Evolutionary conservation across 2,797 vertebrate genomes (phyloP), one percentile per base, ranked within the genome.

Genomic region (Crocidura indochinensis): DNA sequence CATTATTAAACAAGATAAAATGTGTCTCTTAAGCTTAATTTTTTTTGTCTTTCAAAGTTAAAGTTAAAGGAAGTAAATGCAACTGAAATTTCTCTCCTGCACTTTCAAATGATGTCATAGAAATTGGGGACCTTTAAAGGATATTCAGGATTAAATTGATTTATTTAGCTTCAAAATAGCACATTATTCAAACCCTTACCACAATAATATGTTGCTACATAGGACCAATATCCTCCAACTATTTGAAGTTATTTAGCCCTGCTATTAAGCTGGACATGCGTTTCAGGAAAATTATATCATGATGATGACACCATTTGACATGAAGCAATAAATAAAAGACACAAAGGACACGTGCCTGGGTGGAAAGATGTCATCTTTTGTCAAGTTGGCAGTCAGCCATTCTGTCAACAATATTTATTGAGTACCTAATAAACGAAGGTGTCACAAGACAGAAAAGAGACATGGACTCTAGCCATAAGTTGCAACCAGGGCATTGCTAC

Each of bases 331-430:
- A 93, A 90, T 87, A 93, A 91, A 91, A 69, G 73, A 73, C 80
- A 15, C 0, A 2, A 91, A 93, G 87, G 91, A 91, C 87, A 90
- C 62, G 93, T 91, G 90, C 78, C 83, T 96, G 93, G 90, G 76
- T 90, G 90, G 80, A 93, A 85, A 91, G 80, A 93, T 92, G 92
- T 91, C 93, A 83, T 91, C 87, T 91, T 69, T 74, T 73, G 87
- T 73, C 46, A 56, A 74, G 64, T 87, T 75, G 92, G 84, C 92
- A 93, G 87, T 65, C 85, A 75, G 87, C 85, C 79, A 91, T 83
- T 75, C 87, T 92, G 88, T 95, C 96, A 94, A 71, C 92, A 92
- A 47, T 80, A 79, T 92, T 92, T 94, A 92, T 62, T 91, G 89
- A 91, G 68, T 68, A 47, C 72, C 90, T 94, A 84, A 87, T 94